Base-by-base conservation (phyloP, 2,113 vertebrate genomes). In the Thalassoma bifasciatum region DNA sequence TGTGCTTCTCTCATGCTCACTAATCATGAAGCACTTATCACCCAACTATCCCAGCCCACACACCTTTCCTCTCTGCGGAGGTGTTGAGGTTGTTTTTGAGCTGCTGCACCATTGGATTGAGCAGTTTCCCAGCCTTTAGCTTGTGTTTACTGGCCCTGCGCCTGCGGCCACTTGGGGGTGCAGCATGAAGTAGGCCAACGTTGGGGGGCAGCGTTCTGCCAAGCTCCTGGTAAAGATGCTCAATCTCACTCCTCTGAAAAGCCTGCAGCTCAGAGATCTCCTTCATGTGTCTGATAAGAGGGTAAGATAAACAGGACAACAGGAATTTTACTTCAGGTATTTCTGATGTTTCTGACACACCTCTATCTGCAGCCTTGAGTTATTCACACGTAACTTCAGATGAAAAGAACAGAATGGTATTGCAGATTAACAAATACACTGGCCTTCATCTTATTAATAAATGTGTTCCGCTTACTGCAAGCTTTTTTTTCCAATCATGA, bases 201-300 rank as follows among this genome's bases (percentile, higher is more conserved):
- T 94, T 96, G 47, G 95, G 92, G 52, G 98, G 98, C 26, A 97
- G 91, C 0, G 95, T 93, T 92, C 97, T 98, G 34, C 98, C 98
- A 68, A 99, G 84, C 1, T 96, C 94, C 52, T 86, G 89, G 80
- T 98, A 99, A 60, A 99, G 88, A 10, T 87, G 89, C 87, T 99
- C 96, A 5, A 99, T 97, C 91, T 99, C 98, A 34, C 91, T 94
- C 83, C 96, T 96, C 89, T 99, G 98, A 85, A 97, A 96, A 0
- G 95, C 96, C 89, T 99, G 97, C 37, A 99, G 94, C 83, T 99
- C 97, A 0, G 97, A 95, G 71, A 99, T 97, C 93, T 99, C 98
- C 63, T 97, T 97, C 95, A 98, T 95, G 89, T 99, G 98, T 90
- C 98, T 99, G 52, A 63, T 62, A 26, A 70, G 59, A 72, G 46